Conservation (phyloP, 2,888 invertebrate genomes). For the Microplitis manilae region DNA sequence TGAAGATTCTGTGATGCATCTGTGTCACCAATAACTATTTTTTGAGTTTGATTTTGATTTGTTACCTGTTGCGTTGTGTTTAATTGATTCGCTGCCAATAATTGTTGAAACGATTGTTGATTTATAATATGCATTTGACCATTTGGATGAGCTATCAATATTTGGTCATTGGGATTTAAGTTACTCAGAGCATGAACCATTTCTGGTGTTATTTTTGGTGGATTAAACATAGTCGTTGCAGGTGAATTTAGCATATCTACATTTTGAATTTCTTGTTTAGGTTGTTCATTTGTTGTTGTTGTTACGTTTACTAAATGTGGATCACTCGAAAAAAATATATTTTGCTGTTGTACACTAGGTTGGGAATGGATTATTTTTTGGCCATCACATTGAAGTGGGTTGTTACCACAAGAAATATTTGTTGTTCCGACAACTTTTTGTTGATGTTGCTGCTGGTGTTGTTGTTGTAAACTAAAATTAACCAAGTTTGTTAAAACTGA, state of each 20-base stretch:
- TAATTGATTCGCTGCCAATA: slow-evolving; percentile 64
- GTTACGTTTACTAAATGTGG: slow-evolving; percentile 47
- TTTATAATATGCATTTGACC: slow-evolving; percentile 71
- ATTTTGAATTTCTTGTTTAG: slow-evolving; percentile 57
- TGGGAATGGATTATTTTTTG: slow-evolving; percentile 50
- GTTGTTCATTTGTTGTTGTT: slow-evolving; percentile 50
- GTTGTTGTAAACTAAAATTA: slow-evolving; percentile 43
- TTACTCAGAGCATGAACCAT: slow-evolving; percentile 68
- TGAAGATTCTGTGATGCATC: slow-evolving; percentile 66
- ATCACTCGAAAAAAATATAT: slow-evolving; percentile 64
- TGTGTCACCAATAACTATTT: slow-evolving; percentile 69
- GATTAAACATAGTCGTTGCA: slow-evolving; percentile 65
- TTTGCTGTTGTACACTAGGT: slow-evolving; percentile 49
- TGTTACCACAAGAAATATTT: slow-evolving; percentile 44
- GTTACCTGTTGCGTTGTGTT: slow-evolving; percentile 56
- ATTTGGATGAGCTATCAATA: slow-evolving; percentile 68
- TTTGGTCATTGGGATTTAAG: slow-evolving; percentile 69
- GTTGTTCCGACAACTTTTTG: slow-evolving; percentile 46
- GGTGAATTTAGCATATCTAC: slow-evolving; percentile 60
- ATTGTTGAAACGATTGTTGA: slow-evolving; percentile 68
- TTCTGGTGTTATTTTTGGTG: slow-evolving; percentile 69
- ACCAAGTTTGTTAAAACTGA: slow-evolving; percentile 48
- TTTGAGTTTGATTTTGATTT: slow-evolving; percentile 67
- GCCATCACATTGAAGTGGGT: slow-evolving; percentile 51
- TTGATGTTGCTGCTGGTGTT: slow-evolving; percentile 47